Percentiles rank a stretch among this genome's conserved stretches.
phyloP scores from a whole-genome alignment of 2,888 invertebrate species.

The Ornithoptera alexandrae region DNA sequence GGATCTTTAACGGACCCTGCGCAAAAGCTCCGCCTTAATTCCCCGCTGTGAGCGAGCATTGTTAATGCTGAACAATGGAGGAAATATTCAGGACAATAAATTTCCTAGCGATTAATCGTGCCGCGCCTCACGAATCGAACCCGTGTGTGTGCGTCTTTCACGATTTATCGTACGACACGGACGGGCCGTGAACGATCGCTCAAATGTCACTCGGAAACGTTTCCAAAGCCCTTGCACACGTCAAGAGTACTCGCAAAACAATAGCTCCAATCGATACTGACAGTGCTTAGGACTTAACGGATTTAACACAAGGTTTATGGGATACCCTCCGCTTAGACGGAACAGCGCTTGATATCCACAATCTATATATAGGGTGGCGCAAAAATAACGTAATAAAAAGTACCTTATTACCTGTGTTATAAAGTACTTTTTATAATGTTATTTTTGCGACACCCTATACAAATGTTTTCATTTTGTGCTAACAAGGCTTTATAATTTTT shows the following conservation, averaged over 20 bases:
- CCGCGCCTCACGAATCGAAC: conserved; percentile 5
- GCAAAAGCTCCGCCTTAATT: neutral
- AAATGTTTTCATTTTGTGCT: too few relatives aligned
- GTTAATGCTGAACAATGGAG: conserved; percentile 7
- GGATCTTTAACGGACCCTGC: neutral
- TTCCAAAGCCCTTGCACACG: neutral
- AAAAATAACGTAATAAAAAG: too few relatives aligned
- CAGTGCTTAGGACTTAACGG: neutral
- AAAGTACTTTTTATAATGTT: too few relatives aligned
- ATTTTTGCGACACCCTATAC: too few relatives aligned
- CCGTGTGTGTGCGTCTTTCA: conserved; percentile 19
- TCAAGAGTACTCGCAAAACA: neutral
- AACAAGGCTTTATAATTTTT: too few relatives aligned
- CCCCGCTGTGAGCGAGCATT: neutral
- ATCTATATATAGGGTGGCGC: too few relatives aligned
- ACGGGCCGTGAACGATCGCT: conserved; percentile 15
- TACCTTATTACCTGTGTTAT: too few relatives aligned
- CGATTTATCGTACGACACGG: conserved; percentile 12
- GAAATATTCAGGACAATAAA: conserved; percentile 11
- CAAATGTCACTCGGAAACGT: neutral
- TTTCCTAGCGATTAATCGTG: conserved; percentile 4
- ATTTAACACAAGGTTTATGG: neutral
- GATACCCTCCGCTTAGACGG: neutral
- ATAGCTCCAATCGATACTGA: neutral
- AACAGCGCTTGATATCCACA: neutral